Evolutionary conservation across 2,113 vertebrate species (phyloP).

Genomic region (Empidonax traillii): DNA sequence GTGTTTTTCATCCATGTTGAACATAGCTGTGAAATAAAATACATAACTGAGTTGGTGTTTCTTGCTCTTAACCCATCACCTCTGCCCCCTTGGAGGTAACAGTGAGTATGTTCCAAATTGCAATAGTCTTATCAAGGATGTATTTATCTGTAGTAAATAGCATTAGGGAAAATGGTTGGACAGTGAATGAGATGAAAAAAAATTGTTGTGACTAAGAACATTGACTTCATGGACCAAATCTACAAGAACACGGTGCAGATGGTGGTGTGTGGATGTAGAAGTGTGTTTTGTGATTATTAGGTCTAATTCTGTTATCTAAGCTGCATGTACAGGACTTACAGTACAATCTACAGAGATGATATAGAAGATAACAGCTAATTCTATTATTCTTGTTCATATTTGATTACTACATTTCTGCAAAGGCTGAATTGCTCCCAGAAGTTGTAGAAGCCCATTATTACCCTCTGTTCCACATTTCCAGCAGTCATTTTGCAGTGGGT

Average conservation of each 20-base stretch:
- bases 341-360: neutral
- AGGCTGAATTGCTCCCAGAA: neutral
- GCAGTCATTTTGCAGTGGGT: fast-evolving
- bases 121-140: neutral
- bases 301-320: neutral
- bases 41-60: neutral
- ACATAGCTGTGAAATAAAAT: neutral
- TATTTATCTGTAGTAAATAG: neutral
- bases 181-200: neutral
- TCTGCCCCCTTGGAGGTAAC: neutral
- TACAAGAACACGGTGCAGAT: neutral
- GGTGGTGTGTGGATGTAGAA: neutral
- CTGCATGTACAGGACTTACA: neutral
- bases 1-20: neutral
- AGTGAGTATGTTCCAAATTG: neutral
- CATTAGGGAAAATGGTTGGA: neutral
- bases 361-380: neutral
- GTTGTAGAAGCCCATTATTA: neutral
- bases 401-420: fast-evolving
- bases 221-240: neutral
- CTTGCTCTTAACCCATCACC: neutral
- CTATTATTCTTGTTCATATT: neutral
- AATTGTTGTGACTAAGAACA: neutral
- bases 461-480: neutral
- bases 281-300: neutral